A percentile compares a stretch with the other conserved stretches of the same genome.
Conservation (phyloP, 92 coral and sea anemone species). For the Phenganax stokvisi region DNA sequence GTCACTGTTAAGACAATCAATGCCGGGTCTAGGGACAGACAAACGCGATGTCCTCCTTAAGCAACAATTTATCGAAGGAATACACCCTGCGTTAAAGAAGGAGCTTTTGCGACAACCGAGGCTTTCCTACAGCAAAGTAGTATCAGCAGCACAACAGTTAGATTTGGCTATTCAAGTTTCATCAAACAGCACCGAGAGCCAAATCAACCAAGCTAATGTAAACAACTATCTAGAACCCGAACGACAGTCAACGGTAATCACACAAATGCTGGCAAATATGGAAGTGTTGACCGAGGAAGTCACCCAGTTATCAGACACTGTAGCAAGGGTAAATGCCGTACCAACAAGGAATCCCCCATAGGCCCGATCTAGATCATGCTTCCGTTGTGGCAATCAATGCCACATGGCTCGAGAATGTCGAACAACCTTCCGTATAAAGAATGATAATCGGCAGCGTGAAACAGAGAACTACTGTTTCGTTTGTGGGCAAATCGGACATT, state of each 20-base stretch:
- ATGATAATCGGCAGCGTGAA: background rate
- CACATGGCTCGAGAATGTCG: constrained; percentile 11
- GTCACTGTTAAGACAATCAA: background rate
- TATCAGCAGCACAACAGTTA: constrained; percentile 10
- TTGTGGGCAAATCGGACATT: constrained; percentile 28
- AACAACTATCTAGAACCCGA: background rate
- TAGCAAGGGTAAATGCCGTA: constrained; percentile 12
- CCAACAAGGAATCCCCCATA: constrained; percentile 3
- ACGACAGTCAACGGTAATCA: constrained; percentile 13
- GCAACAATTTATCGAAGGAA: constrained; percentile 7
- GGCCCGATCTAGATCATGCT: constrained; percentile 5
- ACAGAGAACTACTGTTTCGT: background rate
- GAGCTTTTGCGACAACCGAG: constrained; percentile 8
- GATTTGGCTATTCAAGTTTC: constrained; percentile 21
- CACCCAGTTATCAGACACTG: constrained; percentile 11
- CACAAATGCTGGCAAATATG: constrained; percentile 22
- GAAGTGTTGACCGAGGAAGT: constrained; percentile 14
- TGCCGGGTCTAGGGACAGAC: constrained; percentile 3
- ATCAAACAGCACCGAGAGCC: background rate
- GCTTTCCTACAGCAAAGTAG: background rate
- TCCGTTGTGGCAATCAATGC: constrained; percentile 14
- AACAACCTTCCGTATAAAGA: background rate
- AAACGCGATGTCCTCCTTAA: constrained; percentile 13
- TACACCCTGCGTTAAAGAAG: background rate
- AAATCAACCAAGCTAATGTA: constrained; percentile 11